Conservation (phyloP, 2,797 vertebrate genomes). For the Poecilia velifera region DNA sequence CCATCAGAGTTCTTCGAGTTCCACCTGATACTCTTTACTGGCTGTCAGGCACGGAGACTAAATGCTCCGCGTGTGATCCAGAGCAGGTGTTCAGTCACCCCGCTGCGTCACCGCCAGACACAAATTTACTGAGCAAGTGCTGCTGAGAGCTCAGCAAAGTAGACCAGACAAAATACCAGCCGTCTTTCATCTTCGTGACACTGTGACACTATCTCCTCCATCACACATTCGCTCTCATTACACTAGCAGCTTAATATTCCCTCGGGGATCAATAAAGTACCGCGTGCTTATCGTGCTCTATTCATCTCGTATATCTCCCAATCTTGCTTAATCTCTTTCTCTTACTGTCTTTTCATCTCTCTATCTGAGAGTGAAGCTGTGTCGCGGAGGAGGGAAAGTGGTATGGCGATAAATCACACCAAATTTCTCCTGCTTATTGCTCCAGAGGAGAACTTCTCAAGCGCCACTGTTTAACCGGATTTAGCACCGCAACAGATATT, state of each 20-base stretch:
- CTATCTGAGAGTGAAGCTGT: slow-evolving; percentile 46
- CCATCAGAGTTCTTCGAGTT: slow-evolving; percentile 47
- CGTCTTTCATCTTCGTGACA: slow-evolving; percentile 57
- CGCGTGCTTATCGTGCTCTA: slow-evolving; percentile 53
- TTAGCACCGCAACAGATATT: slow-evolving; percentile 22
- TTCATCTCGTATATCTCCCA: slow-evolving; percentile 59
- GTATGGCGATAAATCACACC: slow-evolving; percentile 60
- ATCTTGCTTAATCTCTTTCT: slow-evolving; percentile 68
- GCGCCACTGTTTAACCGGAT: slow-evolving; percentile 24
- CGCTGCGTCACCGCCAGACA: slow-evolving; percentile 36
- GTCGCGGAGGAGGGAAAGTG: slow-evolving; percentile 57
- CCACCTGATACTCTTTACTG: slow-evolving; percentile 49
- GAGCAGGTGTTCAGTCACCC: slow-evolving; percentile 38
- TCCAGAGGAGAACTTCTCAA: slow-evolving; percentile 45
- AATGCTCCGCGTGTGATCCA: slow-evolving; percentile 48
- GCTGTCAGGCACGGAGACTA: slow-evolving; percentile 39
- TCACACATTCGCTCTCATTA: slow-evolving; percentile 69
- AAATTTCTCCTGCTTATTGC: slow-evolving; percentile 44
- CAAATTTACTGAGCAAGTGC: slow-evolving; percentile 43
- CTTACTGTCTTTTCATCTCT: slow-evolving; percentile 74
- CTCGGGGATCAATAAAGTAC: slow-evolving; percentile 71
- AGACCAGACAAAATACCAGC: slow-evolving; percentile 41
- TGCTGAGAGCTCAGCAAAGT: slow-evolving; percentile 31
- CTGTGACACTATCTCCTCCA: slow-evolving; percentile 65
- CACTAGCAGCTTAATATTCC: slow-evolving; percentile 73